Conservation (phyloP, 2,113 vertebrate species). For the Bathybates hornii region DNA sequence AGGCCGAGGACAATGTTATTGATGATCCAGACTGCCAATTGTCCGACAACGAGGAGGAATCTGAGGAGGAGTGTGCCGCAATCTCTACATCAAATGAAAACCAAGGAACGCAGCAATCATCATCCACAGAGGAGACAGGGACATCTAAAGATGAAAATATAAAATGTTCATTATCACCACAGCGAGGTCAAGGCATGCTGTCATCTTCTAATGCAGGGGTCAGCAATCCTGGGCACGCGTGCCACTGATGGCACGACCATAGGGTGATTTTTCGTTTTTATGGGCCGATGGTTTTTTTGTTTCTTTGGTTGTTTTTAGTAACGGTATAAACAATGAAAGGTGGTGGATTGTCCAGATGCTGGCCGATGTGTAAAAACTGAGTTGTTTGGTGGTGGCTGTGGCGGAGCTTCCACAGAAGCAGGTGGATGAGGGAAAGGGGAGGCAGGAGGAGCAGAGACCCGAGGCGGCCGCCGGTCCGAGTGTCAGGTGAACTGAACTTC, state of each 20-base stretch:
- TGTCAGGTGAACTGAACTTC: too few relatives aligned
- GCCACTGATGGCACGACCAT: background rate
- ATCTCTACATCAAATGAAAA: background rate
- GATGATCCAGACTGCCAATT: background rate
- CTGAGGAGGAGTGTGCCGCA: background rate
- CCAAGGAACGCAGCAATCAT: background rate
- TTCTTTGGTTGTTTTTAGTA: too few relatives aligned
- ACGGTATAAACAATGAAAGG: too few relatives aligned
- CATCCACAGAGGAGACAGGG: rapidly evolving
- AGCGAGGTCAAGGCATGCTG: background rate
- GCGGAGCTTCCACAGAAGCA: too few relatives aligned
- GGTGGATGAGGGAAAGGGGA: too few relatives aligned
- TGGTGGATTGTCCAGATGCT: too few relatives aligned
- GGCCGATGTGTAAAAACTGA: too few relatives aligned
- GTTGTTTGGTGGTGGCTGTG: too few relatives aligned
- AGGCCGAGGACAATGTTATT: background rate
- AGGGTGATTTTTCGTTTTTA: too few relatives aligned
- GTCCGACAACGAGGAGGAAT: rapidly evolving
- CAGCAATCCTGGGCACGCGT: background rate
- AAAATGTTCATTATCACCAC: background rate
- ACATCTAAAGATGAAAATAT: background rate
- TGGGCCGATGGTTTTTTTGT: too few relatives aligned
- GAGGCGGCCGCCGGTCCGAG: rapidly evolving
- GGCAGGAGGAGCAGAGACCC: too few relatives aligned
- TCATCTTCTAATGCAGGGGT: background rate